These are phyloP conservation scores for Balearica regulorum DNA, from an alignment of 2,797 vertebrate species.

Conservation along the genomic window DNA sequence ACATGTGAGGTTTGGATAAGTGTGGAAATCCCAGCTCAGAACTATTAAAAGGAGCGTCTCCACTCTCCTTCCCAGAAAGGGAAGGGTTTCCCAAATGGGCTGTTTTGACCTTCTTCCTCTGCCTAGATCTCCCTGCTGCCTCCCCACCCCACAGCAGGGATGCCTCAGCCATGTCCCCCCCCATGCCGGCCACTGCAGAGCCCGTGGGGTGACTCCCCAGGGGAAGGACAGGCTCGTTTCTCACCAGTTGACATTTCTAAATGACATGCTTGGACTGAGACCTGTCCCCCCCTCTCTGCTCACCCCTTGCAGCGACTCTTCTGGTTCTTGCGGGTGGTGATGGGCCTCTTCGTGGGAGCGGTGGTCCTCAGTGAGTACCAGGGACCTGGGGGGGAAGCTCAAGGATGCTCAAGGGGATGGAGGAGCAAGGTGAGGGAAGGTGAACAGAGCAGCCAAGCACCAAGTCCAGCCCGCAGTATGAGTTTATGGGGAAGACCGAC, in stretches of 20 bases:
- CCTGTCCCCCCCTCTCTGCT: not conserved
- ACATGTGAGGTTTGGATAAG: not conserved
- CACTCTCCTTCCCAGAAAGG: not conserved
- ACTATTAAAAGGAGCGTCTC: not conserved
- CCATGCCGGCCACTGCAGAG: accelerated
- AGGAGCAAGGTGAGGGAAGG: not conserved
- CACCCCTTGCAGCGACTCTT: slow-evolving; percentile 79
- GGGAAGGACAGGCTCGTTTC: not conserved
- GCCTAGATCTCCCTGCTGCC: not conserved
- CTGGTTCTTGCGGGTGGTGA: slow-evolving; percentile 83
- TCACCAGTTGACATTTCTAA: not conserved
- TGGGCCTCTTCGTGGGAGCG: slow-evolving; percentile 85
- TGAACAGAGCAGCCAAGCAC: not conserved
- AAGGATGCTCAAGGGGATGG: not conserved
- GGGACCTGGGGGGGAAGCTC: not conserved
- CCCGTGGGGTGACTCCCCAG: not conserved
- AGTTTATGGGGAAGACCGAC: not conserved
- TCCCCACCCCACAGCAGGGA: not conserved
- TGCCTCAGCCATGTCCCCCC: not conserved
- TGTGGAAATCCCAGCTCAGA: not conserved
- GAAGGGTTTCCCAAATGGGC: accelerated
- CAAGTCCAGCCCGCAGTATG: not conserved
- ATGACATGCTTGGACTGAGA: not conserved
- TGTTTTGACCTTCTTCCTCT: not conserved
- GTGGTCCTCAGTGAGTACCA: slow-evolving; percentile 86